A percentile compares a stretch with the other conserved stretches of the same genome.
Conservation (phyloP, 2,113 vertebrate genomes). For the Holacanthus passer region DNA sequence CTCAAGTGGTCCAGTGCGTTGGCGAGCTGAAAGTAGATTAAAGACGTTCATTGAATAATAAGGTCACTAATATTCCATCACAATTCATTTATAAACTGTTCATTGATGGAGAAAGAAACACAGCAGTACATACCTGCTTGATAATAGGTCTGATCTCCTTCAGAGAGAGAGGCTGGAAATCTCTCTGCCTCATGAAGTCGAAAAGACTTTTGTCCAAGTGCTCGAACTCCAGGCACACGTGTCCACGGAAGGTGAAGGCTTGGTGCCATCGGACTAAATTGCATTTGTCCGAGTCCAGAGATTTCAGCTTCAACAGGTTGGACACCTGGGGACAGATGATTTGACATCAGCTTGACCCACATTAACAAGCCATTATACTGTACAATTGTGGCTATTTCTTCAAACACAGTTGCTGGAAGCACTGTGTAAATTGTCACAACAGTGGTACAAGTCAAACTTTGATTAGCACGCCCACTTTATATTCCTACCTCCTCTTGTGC, state of each 20-base stretch:
- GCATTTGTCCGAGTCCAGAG: slow-evolving; percentile 2
- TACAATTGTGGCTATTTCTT: neutral
- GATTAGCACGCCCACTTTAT: neutral
- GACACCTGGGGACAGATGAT: neutral
- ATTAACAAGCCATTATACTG: neutral
- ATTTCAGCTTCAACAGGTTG: neutral
- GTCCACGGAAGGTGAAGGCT: neutral
- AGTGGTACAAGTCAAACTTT: neutral
- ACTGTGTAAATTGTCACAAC: neutral
- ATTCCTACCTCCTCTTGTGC: slow-evolving; percentile 9
- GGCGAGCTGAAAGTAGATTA: slow-evolving; percentile 18
- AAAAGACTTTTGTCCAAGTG: slow-evolving; percentile 25
- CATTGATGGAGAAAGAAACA: neutral
- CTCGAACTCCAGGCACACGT: slow-evolving; percentile 40
- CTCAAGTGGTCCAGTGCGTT: neutral
- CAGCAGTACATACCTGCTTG: slow-evolving; percentile 15
- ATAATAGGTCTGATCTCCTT: slow-evolving; percentile 22
- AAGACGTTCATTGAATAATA: neutral
- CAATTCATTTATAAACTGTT: neutral
- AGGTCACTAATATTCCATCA: neutral
- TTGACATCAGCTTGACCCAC: too few relatives aligned
- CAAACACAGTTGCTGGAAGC: neutral
- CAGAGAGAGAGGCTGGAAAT: neutral
- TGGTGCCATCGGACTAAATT: slow-evolving; percentile 11
- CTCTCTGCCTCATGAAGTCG: slow-evolving; percentile 9